Percentiles rank a stretch among this genome's conserved stretches.
Evolutionary conservation across 2,888 invertebrate species (phyloP).

Genomic region (Chaetogeoica ovagalla): DNA sequence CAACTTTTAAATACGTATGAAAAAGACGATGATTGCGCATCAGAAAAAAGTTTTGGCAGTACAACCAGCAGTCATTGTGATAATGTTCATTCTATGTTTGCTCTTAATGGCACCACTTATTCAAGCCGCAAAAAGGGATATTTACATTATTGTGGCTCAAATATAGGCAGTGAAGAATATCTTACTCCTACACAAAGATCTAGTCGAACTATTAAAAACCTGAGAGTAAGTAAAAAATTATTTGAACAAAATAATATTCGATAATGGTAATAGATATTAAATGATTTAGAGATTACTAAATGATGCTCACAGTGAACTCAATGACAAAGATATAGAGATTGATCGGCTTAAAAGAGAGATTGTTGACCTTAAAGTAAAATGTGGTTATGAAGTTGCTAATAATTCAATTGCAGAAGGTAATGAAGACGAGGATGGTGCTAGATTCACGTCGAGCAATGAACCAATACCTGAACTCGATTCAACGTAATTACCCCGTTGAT

Average conservation of each 20-base stretch:
- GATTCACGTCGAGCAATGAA: conserved; percentile 25
- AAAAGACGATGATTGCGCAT: conserved; percentile 72
- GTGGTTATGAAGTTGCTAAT: conserved; percentile 60
- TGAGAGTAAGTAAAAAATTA: conserved; percentile 61
- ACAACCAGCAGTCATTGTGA: conserved; percentile 63
- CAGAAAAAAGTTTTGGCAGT: conserved; percentile 77
- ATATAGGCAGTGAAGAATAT: conserved; percentile 78
- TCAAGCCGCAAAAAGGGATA: conserved; percentile 75
- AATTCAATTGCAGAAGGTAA: conserved; percentile 47
- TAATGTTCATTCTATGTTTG: conserved; percentile 73
- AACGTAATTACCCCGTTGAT: conserved; percentile 13
- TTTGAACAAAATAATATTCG: neutral
- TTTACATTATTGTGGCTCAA: conserved; percentile 82
- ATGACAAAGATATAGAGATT: conserved; percentile 81
- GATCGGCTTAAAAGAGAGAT: conserved; percentile 76
- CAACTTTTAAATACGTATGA: conserved; percentile 45
- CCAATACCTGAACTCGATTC: conserved; percentile 33
- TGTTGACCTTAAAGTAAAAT: conserved; percentile 77
- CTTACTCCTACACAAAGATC: conserved; percentile 86
- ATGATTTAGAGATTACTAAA: conserved; percentile 56
- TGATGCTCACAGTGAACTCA: conserved; percentile 61
- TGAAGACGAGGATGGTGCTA: conserved; percentile 37
- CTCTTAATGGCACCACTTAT: conserved; percentile 70
- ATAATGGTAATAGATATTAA: conserved; percentile 11
- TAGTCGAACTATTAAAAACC: conserved; percentile 75